Percentiles rank a stretch among this genome's conserved stretches.
Conservation (phyloP, 1,140 invertebrate genomes). For the Heliconius hewitsoni region DNA sequence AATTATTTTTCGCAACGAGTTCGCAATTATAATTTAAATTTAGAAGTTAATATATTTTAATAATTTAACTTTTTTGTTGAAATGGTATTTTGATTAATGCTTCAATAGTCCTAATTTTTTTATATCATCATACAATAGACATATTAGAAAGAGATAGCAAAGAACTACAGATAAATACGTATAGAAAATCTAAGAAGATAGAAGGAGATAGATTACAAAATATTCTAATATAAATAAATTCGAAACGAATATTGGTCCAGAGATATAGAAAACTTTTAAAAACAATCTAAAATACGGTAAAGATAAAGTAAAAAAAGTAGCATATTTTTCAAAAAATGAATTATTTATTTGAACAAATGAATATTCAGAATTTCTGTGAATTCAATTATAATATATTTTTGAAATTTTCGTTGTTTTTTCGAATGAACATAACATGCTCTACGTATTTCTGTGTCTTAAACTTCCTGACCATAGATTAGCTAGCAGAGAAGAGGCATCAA, state of each 20-base stretch:
- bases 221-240: constrained; percentile 42
- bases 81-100: neutral
- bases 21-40: neutral
- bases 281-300: neutral
- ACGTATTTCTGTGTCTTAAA: neutral
- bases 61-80: neutral
- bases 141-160: constrained; percentile 16
- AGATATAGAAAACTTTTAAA: constrained; percentile 16
- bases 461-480: neutral
- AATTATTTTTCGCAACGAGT: neutral
- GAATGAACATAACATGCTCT: neutral
- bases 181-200: constrained; percentile 29
- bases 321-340: constrained; percentile 3
- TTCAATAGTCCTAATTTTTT: neutral
- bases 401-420: neutral
- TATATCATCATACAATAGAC: neutral
- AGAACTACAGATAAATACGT: constrained; percentile 25
- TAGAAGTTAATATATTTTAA: neutral
- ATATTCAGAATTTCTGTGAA: neutral
- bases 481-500: constrained; percentile 6
- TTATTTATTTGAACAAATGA: neutral
- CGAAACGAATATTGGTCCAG: constrained; percentile 38
- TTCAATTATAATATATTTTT: constrained; percentile 1
- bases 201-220: constrained; percentile 28
- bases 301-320: neutral